Percentiles rank a stretch among this genome's conserved stretches.
phyloP scores from a whole-genome alignment of 2,113 vertebrate genomes.

The Trogon melanurus region DNA sequence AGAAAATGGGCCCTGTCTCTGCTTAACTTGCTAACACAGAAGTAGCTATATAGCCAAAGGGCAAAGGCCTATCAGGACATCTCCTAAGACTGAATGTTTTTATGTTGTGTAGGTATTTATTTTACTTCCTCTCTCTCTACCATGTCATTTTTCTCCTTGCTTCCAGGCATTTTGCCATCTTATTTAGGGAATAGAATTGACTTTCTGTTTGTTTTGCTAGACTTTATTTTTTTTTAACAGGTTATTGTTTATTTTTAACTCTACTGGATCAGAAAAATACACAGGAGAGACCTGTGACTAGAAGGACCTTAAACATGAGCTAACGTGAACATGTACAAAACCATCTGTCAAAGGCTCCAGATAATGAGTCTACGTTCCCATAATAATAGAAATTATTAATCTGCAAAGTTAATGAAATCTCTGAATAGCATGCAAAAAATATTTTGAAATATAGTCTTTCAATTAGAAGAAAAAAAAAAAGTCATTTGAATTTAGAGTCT shows the following conservation, averaged over 20 bases:
- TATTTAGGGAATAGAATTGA: neutral
- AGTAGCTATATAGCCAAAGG: neutral
- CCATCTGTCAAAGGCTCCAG: neutral
- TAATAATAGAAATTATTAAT: neutral
- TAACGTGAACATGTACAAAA: neutral
- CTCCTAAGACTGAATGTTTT: neutral
- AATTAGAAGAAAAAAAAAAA: neutral
- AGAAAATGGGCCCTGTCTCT: neutral
- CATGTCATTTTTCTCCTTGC: fast-evolving
- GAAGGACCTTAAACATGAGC: neutral
- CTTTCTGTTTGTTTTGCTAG: neutral
- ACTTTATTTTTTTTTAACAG: no score
- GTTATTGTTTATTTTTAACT: neutral
- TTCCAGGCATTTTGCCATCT: neutral
- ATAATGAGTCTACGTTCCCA: neutral
- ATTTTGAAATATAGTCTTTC: neutral
- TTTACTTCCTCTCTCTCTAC: neutral
- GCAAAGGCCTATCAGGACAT: neutral
- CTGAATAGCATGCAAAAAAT: neutral
- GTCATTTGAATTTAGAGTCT: neutral
- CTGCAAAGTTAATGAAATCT: neutral
- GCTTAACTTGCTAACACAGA: neutral
- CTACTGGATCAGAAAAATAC: neutral
- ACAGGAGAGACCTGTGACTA: neutral
- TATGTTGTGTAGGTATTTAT: neutral